Evolutionary conservation across 2,888 invertebrate species (phyloP).

Genomic region (Nowickia ferox): DNA sequence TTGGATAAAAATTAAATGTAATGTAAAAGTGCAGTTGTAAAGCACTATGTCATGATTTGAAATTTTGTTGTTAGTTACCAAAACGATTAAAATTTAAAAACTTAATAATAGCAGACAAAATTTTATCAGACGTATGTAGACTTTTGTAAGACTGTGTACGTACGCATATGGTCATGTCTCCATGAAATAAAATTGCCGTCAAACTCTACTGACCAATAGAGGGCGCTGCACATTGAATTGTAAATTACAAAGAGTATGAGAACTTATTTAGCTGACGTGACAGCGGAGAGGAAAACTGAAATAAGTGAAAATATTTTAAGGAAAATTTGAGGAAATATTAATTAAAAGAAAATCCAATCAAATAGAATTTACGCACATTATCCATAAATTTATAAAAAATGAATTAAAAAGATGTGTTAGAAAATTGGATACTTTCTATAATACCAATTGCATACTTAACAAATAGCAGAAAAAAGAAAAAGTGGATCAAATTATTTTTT

Average conservation of each 20-base stretch:
- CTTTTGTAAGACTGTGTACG: background rate
- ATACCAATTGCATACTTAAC: background rate
- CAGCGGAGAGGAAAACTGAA: conserved; percentile 53
- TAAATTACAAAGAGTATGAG: conserved; percentile 36
- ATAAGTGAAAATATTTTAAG: conserved; percentile 59
- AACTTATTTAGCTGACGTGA: conserved; percentile 66
- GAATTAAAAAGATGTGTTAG: background rate
- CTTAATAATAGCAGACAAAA: too few relatives aligned
- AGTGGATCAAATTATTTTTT: conserved; percentile 48
- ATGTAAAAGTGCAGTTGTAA: too few relatives aligned
- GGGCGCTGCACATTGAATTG: background rate
- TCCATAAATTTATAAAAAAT: background rate
- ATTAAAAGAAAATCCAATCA: conserved; percentile 39
- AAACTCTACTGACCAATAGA: conserved; percentile 15
- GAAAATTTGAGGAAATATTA: conserved; percentile 45
- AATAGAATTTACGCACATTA: background rate
- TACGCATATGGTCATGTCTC: background rate
- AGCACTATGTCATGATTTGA: too few relatives aligned
- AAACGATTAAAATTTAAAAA: too few relatives aligned
- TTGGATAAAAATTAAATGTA: too few relatives aligned
- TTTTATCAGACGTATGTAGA: too few relatives aligned
- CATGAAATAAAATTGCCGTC: background rate
- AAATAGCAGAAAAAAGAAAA: conserved; percentile 46
- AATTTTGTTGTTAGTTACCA: too few relatives aligned
- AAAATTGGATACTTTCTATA: conserved; percentile 1